Conservation (phyloP, 2,797 vertebrate genomes). For the Anguilla anguilla region DNA sequence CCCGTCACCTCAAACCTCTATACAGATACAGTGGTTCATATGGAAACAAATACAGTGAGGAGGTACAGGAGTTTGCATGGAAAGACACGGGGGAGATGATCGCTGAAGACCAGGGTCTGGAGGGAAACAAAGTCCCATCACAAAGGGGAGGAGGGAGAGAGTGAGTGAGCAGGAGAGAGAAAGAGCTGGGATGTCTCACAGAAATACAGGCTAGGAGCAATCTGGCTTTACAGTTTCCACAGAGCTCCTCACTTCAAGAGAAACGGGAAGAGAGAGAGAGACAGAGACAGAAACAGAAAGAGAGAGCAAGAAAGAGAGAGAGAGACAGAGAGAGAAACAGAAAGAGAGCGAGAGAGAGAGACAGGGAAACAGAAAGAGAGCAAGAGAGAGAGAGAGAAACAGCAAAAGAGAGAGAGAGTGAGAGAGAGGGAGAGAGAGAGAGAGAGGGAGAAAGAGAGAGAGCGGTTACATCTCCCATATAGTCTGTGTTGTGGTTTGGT, state of each 20-base stretch:
- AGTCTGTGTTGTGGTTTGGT: constrained; percentile 32
- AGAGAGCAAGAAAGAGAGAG: not conserved
- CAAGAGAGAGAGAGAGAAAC: not conserved
- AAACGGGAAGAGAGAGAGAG: not conserved
- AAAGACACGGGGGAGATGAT: not conserved
- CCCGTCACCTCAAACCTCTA: not conserved
- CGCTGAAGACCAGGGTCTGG: not conserved
- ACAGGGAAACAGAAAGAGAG: not conserved
- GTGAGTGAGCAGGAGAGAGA: not conserved
- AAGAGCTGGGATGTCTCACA: not conserved
- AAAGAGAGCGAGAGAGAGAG: not conserved
- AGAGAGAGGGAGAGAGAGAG: not conserved
- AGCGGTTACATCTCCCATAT: not conserved
- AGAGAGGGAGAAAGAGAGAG: constrained; percentile 14
- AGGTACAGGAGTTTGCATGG: not conserved
- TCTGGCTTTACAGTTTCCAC: not conserved
- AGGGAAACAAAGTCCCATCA: not conserved
- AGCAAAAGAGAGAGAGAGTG: not conserved
- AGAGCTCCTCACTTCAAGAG: not conserved
- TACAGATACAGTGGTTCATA: not conserved
- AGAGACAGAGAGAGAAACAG: not conserved
- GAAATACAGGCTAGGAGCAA: not conserved
- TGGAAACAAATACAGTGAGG: not conserved
- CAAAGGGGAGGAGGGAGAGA: not conserved
- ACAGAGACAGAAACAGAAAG: not conserved